phyloP scores from a whole-genome alignment of 1,140 invertebrate genomes.

The Lasioglossum baleicum region DNA sequence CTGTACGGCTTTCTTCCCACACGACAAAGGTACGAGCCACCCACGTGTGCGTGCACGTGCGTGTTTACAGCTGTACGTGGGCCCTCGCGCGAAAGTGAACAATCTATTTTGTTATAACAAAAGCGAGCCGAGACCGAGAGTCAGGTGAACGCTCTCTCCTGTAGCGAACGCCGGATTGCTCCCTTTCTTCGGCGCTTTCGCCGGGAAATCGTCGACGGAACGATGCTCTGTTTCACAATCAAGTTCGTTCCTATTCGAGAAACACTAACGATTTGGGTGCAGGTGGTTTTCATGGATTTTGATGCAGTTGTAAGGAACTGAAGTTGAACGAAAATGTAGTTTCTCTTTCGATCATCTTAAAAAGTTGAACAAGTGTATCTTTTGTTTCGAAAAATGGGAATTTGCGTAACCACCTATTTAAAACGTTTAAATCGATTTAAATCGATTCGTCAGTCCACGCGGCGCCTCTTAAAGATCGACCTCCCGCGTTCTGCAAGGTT shows the following conservation, averaged over 20 bases:
- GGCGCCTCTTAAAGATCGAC: slow-evolving; percentile 4
- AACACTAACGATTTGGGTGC: no score
- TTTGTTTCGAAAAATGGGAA: no score
- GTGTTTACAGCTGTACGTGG: slow-evolving; percentile 23
- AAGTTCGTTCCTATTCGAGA: not conserved
- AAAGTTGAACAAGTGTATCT: no score
- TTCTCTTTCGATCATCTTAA: no score
- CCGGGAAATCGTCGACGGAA: no score
- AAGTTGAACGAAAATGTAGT: no score
- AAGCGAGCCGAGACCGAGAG: slow-evolving; percentile 13
- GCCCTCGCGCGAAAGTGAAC: slow-evolving; percentile 25
- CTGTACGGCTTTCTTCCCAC: slow-evolving; percentile 62
- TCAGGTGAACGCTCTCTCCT: slow-evolving; percentile 3
- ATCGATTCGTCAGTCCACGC: not conserved
- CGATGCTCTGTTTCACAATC: not conserved
- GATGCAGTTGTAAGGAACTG: no score
- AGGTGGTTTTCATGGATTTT: no score
- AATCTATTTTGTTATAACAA: slow-evolving; percentile 27
- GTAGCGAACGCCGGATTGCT: not conserved
- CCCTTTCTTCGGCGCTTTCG: slow-evolving; percentile 4
- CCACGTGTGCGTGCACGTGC: slow-evolving; percentile 29
- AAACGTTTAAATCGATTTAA: not conserved
- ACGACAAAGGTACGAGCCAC: slow-evolving; percentile 50
- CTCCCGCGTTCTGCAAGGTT: not conserved
- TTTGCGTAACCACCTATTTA: no score